phyloP scores from a whole-genome alignment of 2,113 vertebrate species.

The Hoplias malabaricus region DNA sequence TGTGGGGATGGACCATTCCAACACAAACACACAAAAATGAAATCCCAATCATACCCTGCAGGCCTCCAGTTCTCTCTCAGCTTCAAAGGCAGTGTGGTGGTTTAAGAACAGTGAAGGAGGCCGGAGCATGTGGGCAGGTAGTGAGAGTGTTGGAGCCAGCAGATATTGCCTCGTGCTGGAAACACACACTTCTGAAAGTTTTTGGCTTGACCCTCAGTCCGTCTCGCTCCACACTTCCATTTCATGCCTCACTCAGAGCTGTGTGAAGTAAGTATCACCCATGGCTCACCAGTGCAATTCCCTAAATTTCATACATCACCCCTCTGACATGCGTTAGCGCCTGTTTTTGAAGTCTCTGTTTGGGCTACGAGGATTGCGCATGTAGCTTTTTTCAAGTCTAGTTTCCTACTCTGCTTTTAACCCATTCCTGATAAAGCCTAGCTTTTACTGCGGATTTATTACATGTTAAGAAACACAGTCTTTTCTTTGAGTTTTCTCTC shows the following conservation, averaged over 20 bases:
- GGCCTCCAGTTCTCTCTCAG: neutral
- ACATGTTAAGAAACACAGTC: neutral
- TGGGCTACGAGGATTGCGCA: neutral
- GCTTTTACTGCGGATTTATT: neutral
- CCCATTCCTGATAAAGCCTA: neutral
- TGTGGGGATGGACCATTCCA: neutral
- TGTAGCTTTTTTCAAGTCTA: neutral
- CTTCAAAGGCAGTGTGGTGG: conserved; percentile 31
- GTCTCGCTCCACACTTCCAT: neutral
- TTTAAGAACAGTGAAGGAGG: neutral
- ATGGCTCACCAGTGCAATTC: neutral
- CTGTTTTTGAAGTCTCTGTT: neutral
- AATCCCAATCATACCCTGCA: conserved; percentile 33
- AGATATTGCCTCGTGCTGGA: neutral
- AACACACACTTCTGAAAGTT: conserved; percentile 20
- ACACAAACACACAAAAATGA: conserved; percentile 11
- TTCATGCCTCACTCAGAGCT: neutral
- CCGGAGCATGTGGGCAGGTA: conserved; percentile 12
- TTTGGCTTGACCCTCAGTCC: conserved; percentile 1
- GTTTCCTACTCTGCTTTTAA: neutral
- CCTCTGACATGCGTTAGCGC: neutral
- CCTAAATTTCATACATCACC: neutral
- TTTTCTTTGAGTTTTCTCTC: neutral
- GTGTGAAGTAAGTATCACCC: neutral
- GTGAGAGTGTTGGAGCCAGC: neutral